These are phyloP conservation scores for Protomyctophum bolini DNA, from an alignment of 2,113 vertebrate genomes.

Conservation along the genomic window DNA sequence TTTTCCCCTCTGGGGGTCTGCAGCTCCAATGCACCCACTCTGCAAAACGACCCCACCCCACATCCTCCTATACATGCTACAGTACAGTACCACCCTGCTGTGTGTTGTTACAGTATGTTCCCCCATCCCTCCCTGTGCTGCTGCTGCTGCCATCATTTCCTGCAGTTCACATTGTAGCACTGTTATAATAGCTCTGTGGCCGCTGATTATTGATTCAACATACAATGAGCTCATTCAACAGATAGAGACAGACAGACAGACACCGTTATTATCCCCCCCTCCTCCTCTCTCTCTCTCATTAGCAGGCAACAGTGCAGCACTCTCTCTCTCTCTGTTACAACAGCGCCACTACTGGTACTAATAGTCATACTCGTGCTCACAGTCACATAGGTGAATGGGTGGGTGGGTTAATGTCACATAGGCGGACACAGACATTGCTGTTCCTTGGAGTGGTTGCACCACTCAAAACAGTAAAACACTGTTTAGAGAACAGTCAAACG, in stretches of 20 bases:
- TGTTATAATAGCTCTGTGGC: conserved; percentile 2
- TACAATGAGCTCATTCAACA: not conserved
- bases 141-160: conserved; percentile 19
- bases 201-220: conserved; percentile 36
- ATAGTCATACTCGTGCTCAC: too few species aligned
- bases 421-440: too few species aligned
- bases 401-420: too few species aligned
- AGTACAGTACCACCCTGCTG: not conserved
- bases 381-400: too few species aligned
- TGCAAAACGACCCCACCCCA: conserved; percentile 45
- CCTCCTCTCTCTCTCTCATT: too few species aligned
- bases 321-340: too few species aligned
- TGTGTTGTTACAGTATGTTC: conserved; percentile 7
- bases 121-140: not conserved
- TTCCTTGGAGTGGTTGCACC: too few species aligned
- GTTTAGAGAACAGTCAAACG: too few species aligned
- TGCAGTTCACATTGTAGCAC: conserved; percentile 3
- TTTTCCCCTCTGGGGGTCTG: conserved; percentile 35
- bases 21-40: conserved; percentile 11
- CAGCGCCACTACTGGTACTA: too few species aligned
- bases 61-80: not conserved
- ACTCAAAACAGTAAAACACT: not conserved
- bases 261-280: too few species aligned
- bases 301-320: too few species aligned
- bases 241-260: too few species aligned